A percentile compares a stretch with the other conserved stretches of the same genome.
These are phyloP conservation scores for Halocynthia aurantium DNA, from an alignment of 23 tunicate species.

Conservation along the genomic window DNA sequence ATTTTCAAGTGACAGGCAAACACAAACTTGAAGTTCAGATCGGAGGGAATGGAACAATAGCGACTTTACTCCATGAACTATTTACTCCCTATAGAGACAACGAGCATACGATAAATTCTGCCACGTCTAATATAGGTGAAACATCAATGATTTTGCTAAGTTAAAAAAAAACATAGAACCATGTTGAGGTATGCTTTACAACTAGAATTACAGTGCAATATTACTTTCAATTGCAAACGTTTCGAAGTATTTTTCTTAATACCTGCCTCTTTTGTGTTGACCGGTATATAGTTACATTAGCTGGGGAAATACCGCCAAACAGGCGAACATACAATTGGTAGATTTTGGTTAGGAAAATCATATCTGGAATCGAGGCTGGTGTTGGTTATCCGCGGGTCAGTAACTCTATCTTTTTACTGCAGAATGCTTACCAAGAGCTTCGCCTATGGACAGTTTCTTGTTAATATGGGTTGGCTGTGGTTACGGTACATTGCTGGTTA, in stretches of 20 bases:
- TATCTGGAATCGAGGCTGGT: background rate
- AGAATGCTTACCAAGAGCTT: conserved; percentile 62
- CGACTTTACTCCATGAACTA: conserved; percentile 31
- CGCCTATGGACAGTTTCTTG: background rate
- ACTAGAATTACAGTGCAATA: no score
- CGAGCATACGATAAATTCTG: conserved; percentile 28
- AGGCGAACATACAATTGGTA: no score
- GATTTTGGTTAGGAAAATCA: no score
- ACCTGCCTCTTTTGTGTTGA: no score
- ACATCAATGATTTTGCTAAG: no score
- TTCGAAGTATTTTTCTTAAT: no score
- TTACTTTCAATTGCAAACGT: no score
- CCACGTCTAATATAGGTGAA: conserved; percentile 14
- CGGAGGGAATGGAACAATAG: conserved; percentile 53
- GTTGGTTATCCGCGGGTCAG: background rate
- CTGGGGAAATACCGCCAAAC: no score
- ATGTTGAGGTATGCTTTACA: no score
- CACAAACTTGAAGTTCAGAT: conserved; percentile 60
- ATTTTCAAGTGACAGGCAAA: conserved; percentile 31
- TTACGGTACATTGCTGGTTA: conserved; percentile 24
- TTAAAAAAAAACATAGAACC: no score
- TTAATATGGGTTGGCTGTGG: conserved; percentile 14
- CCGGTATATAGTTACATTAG: no score
- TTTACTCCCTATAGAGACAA: conserved; percentile 68
- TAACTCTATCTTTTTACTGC: background rate